Percentiles rank a stretch among this genome's conserved stretches.
Conservation (phyloP, 2,113 vertebrate species). For the Misgurnus mizolepis region DNA sequence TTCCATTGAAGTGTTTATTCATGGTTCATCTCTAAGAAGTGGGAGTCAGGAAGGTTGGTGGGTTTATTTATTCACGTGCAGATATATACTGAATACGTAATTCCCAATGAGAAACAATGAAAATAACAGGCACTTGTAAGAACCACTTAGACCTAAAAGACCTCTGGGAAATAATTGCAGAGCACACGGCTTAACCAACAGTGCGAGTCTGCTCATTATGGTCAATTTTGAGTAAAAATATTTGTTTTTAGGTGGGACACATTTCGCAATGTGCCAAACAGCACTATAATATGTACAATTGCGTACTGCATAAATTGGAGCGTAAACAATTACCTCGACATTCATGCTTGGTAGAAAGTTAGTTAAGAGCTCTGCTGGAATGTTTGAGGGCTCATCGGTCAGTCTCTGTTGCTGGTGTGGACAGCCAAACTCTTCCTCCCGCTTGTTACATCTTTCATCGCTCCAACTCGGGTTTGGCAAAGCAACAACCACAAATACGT, state of each 20-base stretch:
- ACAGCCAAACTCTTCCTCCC: slow-evolving; percentile 24
- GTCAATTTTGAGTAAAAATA: neutral
- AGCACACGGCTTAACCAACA: neutral
- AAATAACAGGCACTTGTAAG: slow-evolving; percentile 42
- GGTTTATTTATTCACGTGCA: slow-evolving; percentile 27
- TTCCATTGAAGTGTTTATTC: slow-evolving; percentile 12
- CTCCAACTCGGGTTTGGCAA: slow-evolving; percentile 10
- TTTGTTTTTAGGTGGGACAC: neutral
- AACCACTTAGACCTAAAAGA: slow-evolving; percentile 21
- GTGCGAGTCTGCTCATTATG: too few species aligned
- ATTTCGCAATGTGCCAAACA: neutral
- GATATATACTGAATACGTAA: slow-evolving; percentile 23
- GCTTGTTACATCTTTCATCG: slow-evolving; percentile 24
- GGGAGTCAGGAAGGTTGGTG: slow-evolving; percentile 31
- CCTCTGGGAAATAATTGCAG: slow-evolving; percentile 43
- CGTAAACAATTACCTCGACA: neutral
- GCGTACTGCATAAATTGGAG: neutral
- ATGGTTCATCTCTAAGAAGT: neutral
- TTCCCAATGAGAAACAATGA: slow-evolving; percentile 22
- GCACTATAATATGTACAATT: neutral
- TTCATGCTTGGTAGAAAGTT: neutral
- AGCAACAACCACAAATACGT: slow-evolving; percentile 19
- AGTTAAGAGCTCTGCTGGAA: neutral
- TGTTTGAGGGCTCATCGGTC: neutral
- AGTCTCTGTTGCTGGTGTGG: neutral